Conservation (phyloP, 1,140 invertebrate species). For the Apolygus lucorum region DNA sequence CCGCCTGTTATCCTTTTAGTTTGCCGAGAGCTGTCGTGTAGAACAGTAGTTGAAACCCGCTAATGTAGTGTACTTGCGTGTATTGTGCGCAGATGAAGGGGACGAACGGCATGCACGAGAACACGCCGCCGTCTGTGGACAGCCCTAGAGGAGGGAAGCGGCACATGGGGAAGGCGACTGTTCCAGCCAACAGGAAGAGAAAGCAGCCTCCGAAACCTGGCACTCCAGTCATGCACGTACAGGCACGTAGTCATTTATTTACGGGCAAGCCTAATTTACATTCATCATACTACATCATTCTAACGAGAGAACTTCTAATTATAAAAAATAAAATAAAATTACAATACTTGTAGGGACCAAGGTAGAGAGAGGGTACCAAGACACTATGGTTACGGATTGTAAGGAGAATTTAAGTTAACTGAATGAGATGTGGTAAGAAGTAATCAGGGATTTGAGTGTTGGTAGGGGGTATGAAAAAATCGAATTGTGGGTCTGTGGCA, state of each 20-base stretch:
- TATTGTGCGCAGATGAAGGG: conserved; percentile 43
- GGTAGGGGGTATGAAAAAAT: too few species aligned
- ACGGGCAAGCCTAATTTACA: too few species aligned
- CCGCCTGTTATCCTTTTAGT: conserved; percentile 11
- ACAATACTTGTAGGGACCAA: too few species aligned
- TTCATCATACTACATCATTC: too few species aligned
- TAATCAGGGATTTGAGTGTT: too few species aligned
- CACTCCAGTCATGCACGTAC: conserved; percentile 31
- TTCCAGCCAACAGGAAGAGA: conserved; percentile 28
- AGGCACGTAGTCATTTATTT: conserved; percentile 29
- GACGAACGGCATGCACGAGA: conserved; percentile 44
- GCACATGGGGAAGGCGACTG: conserved; percentile 30
- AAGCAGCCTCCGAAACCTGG: conserved; percentile 34
- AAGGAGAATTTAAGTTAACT: too few species aligned
- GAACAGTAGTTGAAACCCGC: conserved; percentile 32
- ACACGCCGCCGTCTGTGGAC: conserved; percentile 48
- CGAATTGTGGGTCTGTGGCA: too few species aligned
- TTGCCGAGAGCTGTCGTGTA: neutral
- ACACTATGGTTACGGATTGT: too few species aligned
- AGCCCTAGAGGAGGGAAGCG: conserved; percentile 45
- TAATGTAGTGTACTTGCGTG: conserved; percentile 39
- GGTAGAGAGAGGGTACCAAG: too few species aligned
- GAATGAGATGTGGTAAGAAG: too few species aligned
- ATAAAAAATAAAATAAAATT: too few species aligned
- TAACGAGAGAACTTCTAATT: too few species aligned